Conservation (phyloP, 2,113 vertebrate species). For the Neotoma lepida region DNA sequence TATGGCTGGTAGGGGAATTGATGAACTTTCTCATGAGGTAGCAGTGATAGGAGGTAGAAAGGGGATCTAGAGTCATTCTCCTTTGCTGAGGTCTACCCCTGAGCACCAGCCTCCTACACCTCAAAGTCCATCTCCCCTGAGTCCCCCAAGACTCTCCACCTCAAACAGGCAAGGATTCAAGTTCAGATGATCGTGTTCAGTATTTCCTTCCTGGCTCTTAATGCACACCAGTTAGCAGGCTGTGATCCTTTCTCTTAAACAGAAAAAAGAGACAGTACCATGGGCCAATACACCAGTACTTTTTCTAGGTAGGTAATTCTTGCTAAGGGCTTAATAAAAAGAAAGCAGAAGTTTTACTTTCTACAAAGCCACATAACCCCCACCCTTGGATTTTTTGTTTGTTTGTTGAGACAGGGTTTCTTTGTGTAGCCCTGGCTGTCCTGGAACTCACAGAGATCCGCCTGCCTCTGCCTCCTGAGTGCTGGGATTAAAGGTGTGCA, state of each 20-base stretch:
- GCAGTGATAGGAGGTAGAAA: slow-evolving; percentile 66
- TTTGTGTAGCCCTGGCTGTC: not conserved
- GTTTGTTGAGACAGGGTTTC: not conserved
- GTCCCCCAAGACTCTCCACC: not conserved
- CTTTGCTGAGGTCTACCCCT: not conserved
- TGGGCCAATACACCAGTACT: not conserved
- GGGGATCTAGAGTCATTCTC: not conserved
- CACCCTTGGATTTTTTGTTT: not conserved
- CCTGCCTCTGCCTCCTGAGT: not conserved
- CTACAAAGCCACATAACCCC: not conserved
- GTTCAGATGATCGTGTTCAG: not conserved
- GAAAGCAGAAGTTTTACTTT: not conserved
- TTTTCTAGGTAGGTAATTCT: not conserved
- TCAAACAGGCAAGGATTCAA: not conserved
- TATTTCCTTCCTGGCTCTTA: not conserved
- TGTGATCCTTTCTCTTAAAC: not conserved
- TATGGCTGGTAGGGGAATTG: slow-evolving; percentile 71
- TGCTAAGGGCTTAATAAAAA: not conserved
- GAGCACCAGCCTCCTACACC: too few species aligned
- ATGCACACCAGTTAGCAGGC: not conserved
- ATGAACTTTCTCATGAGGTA: slow-evolving; percentile 83
- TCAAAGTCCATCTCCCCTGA: not conserved
- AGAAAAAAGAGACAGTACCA: not conserved
- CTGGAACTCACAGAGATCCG: not conserved
- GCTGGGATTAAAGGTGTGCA: not conserved